These are phyloP conservation scores for Morelia viridis DNA, from an alignment of 2,797 vertebrate genomes.

Conservation along the genomic window DNA sequence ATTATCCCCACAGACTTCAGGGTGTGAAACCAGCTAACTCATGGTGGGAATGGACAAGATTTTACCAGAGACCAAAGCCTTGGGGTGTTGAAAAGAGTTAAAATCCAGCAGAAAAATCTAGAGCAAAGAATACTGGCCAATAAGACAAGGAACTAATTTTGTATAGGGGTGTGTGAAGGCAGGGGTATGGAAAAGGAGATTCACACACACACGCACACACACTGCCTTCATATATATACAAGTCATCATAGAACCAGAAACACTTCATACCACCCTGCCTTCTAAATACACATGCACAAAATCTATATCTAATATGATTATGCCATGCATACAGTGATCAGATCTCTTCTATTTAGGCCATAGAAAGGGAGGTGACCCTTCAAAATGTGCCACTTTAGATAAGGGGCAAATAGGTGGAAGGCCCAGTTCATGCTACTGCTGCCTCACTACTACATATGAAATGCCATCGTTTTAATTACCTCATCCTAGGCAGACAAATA, in stretches of 20 bases:
- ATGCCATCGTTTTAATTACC: background rate
- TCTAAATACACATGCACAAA: background rate
- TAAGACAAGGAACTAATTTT: background rate
- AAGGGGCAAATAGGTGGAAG: background rate
- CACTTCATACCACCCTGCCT: background rate
- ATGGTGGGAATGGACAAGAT: background rate
- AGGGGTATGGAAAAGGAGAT: background rate
- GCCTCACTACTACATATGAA: background rate
- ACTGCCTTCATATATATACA: background rate
- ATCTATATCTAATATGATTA: background rate
- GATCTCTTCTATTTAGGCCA: background rate
- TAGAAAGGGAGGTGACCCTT: background rate
- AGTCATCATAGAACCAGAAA: background rate
- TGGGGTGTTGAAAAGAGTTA: background rate
- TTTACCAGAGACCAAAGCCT: background rate
- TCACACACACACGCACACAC: background rate
- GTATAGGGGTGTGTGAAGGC: background rate
- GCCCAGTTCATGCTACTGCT: background rate
- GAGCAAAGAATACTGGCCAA: background rate
- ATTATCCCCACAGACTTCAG: background rate
- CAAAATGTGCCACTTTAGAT: background rate
- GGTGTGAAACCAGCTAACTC: background rate
- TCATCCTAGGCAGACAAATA: constrained; percentile 2
- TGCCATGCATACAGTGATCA: background rate
- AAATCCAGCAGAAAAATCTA: background rate